These are phyloP conservation scores for Mimas tiliae DNA, from an alignment of 2,888 invertebrate genomes.

Conservation along the genomic window DNA sequence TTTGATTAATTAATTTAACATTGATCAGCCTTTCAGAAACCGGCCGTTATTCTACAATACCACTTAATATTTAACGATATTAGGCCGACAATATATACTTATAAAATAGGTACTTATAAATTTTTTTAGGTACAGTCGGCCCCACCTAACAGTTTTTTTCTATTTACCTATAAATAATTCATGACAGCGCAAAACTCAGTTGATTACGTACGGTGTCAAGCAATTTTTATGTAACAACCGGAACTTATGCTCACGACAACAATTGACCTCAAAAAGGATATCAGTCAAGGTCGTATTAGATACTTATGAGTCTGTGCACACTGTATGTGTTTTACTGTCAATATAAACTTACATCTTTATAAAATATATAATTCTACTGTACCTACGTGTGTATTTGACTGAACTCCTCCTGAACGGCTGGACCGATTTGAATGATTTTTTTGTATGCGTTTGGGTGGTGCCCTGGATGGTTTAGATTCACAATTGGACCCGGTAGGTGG, in stretches of 20 bases:
- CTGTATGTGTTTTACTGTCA: slow-evolving; percentile 6
- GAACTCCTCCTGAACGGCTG: no score
- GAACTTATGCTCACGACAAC: slow-evolving; percentile 16
- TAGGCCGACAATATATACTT: no score
- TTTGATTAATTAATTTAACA: no score
- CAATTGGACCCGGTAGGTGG: no score
- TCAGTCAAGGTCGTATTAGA: slow-evolving; percentile 28
- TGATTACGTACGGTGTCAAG: slow-evolving; percentile 10
- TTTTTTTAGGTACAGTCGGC: background rate
- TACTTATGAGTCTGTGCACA: slow-evolving; percentile 12
- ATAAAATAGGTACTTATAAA: background rate
- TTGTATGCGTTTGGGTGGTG: no score
- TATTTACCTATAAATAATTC: slow-evolving; percentile 11
- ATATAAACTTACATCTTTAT: background rate
- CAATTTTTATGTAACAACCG: slow-evolving; percentile 20
- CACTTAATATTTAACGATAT: no score
- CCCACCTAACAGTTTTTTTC: slow-evolving; percentile 3
- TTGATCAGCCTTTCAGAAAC: no score
- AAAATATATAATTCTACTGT: no score
- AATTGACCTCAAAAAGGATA: slow-evolving; percentile 30
- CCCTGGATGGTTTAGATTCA: no score
- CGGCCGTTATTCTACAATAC: no score
- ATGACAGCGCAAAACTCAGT: slow-evolving; percentile 4
- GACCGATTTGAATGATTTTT: no score
- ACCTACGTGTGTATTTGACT: no score